phyloP scores from a whole-genome alignment of 2,888 invertebrate species.

The Netelia melanura region DNA sequence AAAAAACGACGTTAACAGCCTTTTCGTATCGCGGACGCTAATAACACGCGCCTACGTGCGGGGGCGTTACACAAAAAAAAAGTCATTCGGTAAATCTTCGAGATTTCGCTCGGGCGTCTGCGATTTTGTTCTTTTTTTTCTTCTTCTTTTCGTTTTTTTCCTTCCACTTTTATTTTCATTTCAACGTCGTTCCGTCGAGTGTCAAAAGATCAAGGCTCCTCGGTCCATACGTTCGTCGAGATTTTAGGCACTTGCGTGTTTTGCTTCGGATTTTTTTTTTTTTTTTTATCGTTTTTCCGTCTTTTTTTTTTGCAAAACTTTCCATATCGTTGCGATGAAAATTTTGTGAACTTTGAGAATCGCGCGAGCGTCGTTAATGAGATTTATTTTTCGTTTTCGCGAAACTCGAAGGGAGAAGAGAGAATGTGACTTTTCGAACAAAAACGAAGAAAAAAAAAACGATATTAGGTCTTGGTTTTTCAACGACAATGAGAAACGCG shows the following conservation, averaged over 20 bases:
- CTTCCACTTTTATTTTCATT: neutral
- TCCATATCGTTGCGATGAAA: neutral
- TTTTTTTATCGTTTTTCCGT: neutral
- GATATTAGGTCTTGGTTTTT: neutral
- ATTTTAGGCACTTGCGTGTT: neutral
- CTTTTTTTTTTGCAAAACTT: neutral
- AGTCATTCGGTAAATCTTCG: neutral
- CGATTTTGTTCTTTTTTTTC: neutral
- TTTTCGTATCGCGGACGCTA: conserved; percentile 25
- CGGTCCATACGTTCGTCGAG: conserved; percentile 1
- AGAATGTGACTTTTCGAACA: neutral
- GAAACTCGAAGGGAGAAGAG: neutral
- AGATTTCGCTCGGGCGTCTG: conserved; percentile 15
- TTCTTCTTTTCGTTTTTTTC: neutral
- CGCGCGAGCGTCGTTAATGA: neutral
- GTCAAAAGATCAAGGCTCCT: conserved; percentile 28
- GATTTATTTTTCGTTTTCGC: neutral
- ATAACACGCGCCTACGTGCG: conserved; percentile 30
- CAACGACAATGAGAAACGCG: conserved; percentile 4
- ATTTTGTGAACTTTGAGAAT: neutral
- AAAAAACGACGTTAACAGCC: conserved; percentile 39
- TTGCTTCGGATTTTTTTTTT: too few species aligned
- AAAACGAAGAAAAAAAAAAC: neutral
- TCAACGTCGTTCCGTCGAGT: neutral
- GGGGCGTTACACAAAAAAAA: conserved; percentile 16